phyloP scores from a whole-genome alignment of 2,113 vertebrate species.

The Pterocles burchelli region DNA sequence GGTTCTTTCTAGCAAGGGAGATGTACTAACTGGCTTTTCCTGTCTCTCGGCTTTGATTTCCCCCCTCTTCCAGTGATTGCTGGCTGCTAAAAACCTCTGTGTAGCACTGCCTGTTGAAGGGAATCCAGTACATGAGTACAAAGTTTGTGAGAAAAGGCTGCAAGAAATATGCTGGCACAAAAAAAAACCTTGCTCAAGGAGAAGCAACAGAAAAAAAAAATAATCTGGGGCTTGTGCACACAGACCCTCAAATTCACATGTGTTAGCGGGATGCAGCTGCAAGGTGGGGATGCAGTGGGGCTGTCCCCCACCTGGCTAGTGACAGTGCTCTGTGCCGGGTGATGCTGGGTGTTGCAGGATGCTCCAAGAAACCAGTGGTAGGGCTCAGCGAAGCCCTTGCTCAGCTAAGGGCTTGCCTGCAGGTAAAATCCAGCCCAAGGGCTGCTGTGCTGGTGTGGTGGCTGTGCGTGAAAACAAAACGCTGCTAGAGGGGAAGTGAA shows the following conservation, averaged over 20 bases:
- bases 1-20: constrained; percentile 18
- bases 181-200: neutral
- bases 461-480: neutral
- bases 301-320: neutral
- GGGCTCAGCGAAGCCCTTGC: neutral
- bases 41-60: constrained; percentile 44
- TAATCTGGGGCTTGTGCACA: neutral
- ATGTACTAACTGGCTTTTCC: constrained; percentile 36
- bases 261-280: neutral
- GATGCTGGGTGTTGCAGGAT: accelerated
- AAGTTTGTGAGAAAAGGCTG: neutral
- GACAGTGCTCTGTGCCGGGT: accelerated
- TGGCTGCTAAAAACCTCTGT: neutral
- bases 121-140: neutral
- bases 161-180: neutral
- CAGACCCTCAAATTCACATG: neutral
- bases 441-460: accelerated
- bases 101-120: neutral
- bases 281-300: neutral
- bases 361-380: accelerated
- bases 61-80: neutral
- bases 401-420: neutral
- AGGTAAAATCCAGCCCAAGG: neutral
- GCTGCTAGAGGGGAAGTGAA: neutral
- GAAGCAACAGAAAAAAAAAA: neutral